Evolutionary conservation across 2,113 vertebrate species (phyloP), one percentile per base, ranked within the genome.

Genomic region (Phylloscopus trochilus): DNA sequence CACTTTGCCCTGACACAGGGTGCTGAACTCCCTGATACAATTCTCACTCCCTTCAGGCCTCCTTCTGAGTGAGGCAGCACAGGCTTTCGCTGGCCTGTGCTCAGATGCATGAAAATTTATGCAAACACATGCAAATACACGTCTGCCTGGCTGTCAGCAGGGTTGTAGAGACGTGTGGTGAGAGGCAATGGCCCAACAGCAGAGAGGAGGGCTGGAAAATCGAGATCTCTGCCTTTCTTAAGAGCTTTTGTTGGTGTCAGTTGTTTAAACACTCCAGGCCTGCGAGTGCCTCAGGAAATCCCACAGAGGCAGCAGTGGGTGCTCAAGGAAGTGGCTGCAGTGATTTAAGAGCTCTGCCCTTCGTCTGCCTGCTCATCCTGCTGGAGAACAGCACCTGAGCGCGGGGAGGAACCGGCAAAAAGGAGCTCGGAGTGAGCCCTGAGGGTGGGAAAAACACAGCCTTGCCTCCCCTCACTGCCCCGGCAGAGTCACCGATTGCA

Each of bases 31-130:
- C 55, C 39, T 30, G 35, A 52, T 28, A 20, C 28, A 31, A 27
- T 14, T 35, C 46, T 44, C 90, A 27, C 60, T 88, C n/a, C 10
- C 1, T 10, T 15, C 41, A 56, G 69, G 76, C 30, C 68, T 64
- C n/a, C 52, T 75, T 75, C 76, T 53, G 39, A 73, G 76, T 41
- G 19, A 89, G 56, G 22, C 53, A 86, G 80, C 86, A 46, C 88
- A 60, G 66, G 66, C 60, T 84, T 60, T 49, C 15, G 58, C 88
- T 94, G 95, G 72, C 92, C 81, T 15, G 6, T 8, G 58, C 69
- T 94, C 89, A 89, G 66, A 69, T 41, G 12, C 23, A 96, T 89
- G 90, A 59, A 97, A 96, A 96, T 96, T 86, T 93, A 96, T 95
- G 93, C 95, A 97, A 97, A 97, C 6, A 66, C 19, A 92, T 94